Evolutionary conservation across 2,113 vertebrate species (phyloP), one percentile per base, ranked within the genome.

Genomic region (Orientallactaga bullata): DNA sequence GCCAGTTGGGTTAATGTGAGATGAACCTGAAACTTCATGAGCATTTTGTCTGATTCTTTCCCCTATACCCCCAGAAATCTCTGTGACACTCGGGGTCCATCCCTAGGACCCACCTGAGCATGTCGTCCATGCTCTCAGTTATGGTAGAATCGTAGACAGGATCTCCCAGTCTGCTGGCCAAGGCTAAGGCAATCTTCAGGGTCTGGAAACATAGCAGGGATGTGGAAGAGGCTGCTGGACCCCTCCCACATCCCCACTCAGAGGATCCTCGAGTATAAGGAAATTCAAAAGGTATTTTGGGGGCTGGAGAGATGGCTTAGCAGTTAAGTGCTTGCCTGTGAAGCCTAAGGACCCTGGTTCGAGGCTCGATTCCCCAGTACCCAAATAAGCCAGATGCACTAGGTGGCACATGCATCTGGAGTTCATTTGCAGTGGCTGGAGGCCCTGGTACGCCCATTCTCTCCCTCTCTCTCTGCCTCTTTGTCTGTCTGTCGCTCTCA

Each of bases 111-210:
- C 98, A 99, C 99, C 99, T 99, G 89, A 99, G 91, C 99, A 99
- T 99, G 96, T 98, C 98, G 79, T 98, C 96, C 73, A 99, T 98
- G 79, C 96, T 94, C 28, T 99, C 98, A 73, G 98, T 95, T 85
- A 99, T 80, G 0, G 99, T 98, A 32, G 97, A 16, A n/a, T 99
- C 98, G 81, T 97, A 99, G 95, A 97, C 95, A 5, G 99, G 99
- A 97, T 99, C 99, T 94, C 99, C 99, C 71, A 99, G 98, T 94
- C 97, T 98, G 97, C 99, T 99, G 3, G 99, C 98, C 83, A 99
- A 96, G 61, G 98, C 99, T 97, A 99, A 96, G 30, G 99, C 98
- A 63, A 99, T 99, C 98, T 99, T 99, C 95, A 99, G 95, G 66
- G 99, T 98, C 99, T 99, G 94, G 73, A 95, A 96, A 95, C 72